Evolutionary conservation across 2,797 vertebrate genomes (phyloP), one percentile per base, ranked within the genome.

Genomic region (Todus mexicanus): DNA sequence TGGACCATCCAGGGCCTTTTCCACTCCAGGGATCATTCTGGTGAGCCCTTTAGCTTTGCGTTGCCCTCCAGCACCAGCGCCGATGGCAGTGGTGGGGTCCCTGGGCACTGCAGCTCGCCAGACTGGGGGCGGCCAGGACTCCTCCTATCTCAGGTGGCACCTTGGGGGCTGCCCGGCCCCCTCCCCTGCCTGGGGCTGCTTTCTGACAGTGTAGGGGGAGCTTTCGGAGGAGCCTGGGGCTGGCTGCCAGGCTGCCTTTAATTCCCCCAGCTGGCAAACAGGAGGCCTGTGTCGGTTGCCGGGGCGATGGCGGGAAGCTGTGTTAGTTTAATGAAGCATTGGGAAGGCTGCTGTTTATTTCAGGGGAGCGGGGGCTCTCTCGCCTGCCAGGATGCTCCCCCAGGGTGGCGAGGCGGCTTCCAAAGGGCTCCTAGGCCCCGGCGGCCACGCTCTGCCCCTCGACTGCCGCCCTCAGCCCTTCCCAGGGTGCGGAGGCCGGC

Each of bases 201-300:
- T 92, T 68, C 87, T 64, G 84, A 72, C 71, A 60, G 64, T 25
- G 71, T 87, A 76, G 85, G 45, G 69, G 66, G 88, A 95, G 85
- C 79, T 72, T 84, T 90, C 1, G 4, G 81, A 86, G 91, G 70
- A 94, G 79, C 74, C 2, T 26, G 75, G 83, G 85, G 89, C 94
- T 92, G 94, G 87, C 93, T 96, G 93, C 92, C 91, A 94, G 89
- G 86, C 87, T 94, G 73, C 90, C 84, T 95, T 93, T 96, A 95
- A 97, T 96, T 94, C 94, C 88, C 91, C 80, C 94, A 95, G 94
- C 92, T 96, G 94, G 93, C 94, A 96, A 96, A 91, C 92, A 96
- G 94, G 93, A 96, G 90, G 94, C 70, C 86, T 95, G 80, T 91
- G 92, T 92, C 61, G 87, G 94, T 96, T 96, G 90, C 95, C 93